Base-by-base conservation (phyloP, 1,140 invertebrate species). In the Drosophila neocordata region DNA sequence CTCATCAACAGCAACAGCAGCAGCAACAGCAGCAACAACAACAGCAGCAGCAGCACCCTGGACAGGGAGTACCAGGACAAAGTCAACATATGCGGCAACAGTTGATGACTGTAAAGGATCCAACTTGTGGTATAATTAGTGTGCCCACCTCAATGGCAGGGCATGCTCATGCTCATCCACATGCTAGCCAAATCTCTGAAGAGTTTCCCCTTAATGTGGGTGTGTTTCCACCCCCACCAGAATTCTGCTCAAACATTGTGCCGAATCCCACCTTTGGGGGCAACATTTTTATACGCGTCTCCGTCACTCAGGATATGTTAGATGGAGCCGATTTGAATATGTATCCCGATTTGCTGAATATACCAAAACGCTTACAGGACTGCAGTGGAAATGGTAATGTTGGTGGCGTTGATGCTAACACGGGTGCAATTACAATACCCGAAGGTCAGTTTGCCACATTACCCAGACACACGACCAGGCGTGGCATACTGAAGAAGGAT, bases 291-390 rank as follows among this genome's bases (percentile, higher is more conserved):
- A 95, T 96, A 73, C 95, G 95, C 13, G 95, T 96, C 35, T 94
- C 95, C 0, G 92, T 96, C 67, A 95, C 94, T 69, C 94, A 95
- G 91, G 95, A 96, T 80, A 93, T 94, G 75, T 73, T 92, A n/a
- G 91, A 92, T 22, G 92, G 90, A 24, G 73, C 92, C 52, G 93
- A 93, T 76, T 91, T 93, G 41, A 93, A 95, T 67, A 93, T 95
- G 62, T 97, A 96, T 92, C 96, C 96, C 27, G 96, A 97, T 87
- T 91, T 97, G 12, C 92, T 97, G 52, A 96, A 97, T 89, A 94
- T 95, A 44, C 94, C 94, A 64, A 92, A 94, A 48, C 90, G 92
- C 2, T 93, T 93, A 59, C 94, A 94, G 77, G 92, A 91, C 11
- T 56, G 53, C 15, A 34, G 85, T 90, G 22, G 85, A 92, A 31